phyloP scores from a whole-genome alignment of 2,797 vertebrate species.

The Streptopelia turtur region DNA sequence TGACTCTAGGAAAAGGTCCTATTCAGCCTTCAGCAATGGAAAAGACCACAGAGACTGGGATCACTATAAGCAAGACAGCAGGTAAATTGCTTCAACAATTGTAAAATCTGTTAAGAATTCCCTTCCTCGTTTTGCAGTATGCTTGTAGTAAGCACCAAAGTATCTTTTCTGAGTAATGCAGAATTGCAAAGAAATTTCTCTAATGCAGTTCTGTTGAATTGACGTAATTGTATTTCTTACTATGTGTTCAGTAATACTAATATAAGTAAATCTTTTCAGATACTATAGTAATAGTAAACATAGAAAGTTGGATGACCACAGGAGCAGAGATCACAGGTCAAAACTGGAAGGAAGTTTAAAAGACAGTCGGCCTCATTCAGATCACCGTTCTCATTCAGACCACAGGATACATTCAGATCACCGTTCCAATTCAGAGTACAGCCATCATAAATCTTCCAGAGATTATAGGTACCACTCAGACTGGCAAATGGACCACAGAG shows the following conservation, averaged over 20 bases:
- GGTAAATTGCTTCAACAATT: constrained; percentile 73
- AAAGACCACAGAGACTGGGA: constrained; percentile 93
- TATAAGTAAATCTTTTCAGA: constrained; percentile 60
- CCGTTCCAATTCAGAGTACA: constrained; percentile 84
- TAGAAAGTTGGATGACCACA: constrained; percentile 92
- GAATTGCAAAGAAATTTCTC: neutral
- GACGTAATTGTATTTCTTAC: neutral
- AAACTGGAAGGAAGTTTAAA: constrained; percentile 85
- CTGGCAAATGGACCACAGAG: constrained; percentile 93
- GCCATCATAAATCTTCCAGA: constrained; percentile 87
- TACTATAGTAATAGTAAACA: constrained; percentile 90
- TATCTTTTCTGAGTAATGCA: neutral
- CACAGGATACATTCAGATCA: constrained; percentile 82
- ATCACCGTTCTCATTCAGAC: constrained; percentile 86
- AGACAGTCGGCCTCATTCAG: constrained; percentile 81
- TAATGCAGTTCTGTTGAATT: neutral
- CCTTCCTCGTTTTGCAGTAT: neutral
- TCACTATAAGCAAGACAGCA: constrained; percentile 83
- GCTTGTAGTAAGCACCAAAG: neutral
- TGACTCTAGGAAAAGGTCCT: constrained; percentile 89
- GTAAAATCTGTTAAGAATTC: neutral
- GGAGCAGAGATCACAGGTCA: constrained; percentile 89
- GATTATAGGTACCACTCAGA: constrained; percentile 95
- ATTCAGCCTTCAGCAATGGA: constrained; percentile 94
- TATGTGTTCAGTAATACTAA: constrained; percentile 20